Percentiles rank a stretch among this genome's conserved stretches.
These are phyloP conservation scores for Catostomus latipinnis DNA, from an alignment of 2,797 vertebrate species.

Conservation along the genomic window DNA sequence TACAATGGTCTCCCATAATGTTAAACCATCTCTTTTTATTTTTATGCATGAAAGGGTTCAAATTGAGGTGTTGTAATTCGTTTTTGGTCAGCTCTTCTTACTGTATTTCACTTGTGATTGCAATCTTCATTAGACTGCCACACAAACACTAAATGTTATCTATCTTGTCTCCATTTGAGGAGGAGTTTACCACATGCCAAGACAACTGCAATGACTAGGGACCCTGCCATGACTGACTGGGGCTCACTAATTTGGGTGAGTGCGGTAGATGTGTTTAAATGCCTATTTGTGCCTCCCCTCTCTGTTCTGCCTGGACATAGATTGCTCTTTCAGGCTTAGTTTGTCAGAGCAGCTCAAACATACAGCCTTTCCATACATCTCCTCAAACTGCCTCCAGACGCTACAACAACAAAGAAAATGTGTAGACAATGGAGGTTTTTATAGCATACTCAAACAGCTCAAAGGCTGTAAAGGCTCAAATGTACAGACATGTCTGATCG, in stretches of 20 bases:
- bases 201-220: constrained; percentile 28
- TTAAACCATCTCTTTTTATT: constrained; percentile 37
- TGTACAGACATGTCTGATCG: constrained; percentile 10
- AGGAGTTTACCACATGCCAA: constrained; percentile 26
- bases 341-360: constrained; percentile 39
- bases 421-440: constrained; percentile 55
- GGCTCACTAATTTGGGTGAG: constrained; percentile 35
- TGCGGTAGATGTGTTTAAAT: constrained; percentile 27
- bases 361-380: constrained; percentile 39
- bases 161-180: constrained; percentile 36
- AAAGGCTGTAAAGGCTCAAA: constrained; percentile 29
- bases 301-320: constrained; percentile 37
- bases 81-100: constrained; percentile 6
- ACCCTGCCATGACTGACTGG: constrained; percentile 17
- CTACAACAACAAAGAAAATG: constrained; percentile 56
- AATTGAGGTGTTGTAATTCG: constrained; percentile 24
- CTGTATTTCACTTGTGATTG: not conserved
- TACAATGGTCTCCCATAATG: constrained; percentile 45
- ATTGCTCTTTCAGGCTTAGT: constrained; percentile 40
- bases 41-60: constrained; percentile 35
- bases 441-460: constrained; percentile 21
- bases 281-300: not conserved
- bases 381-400: constrained; percentile 51
- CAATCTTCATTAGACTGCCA: not conserved
- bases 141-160: constrained; percentile 29